phyloP scores from a whole-genome alignment of 2,113 vertebrate species.

The Chloroceryle aenea region DNA sequence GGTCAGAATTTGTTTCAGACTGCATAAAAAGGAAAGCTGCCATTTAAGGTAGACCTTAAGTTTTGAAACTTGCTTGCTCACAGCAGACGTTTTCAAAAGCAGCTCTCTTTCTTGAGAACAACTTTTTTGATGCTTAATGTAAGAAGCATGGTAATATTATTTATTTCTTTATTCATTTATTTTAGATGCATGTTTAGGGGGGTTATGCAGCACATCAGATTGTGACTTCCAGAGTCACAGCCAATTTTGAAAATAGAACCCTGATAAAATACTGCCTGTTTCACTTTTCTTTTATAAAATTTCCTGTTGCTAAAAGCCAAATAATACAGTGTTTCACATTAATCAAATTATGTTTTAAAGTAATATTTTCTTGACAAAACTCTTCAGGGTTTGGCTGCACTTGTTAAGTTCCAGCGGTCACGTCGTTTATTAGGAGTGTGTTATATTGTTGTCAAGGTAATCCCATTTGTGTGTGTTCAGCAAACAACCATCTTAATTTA shows the following conservation, averaged over 20 bases:
- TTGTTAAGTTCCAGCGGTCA: constrained; percentile 92
- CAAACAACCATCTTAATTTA: not conserved
- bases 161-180: not conserved
- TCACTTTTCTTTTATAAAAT: not conserved
- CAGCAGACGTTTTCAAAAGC: not conserved
- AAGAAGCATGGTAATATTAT: not conserved
- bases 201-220: not conserved
- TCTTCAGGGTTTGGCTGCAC: constrained; percentile 87
- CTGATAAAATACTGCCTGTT: not conserved
- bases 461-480: not conserved
- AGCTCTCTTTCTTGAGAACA: not conserved
- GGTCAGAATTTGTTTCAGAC: not conserved
- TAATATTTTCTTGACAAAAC: constrained; percentile 76
- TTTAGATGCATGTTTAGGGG: not conserved
- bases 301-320: not conserved
- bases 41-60: not conserved
- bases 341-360: not conserved
- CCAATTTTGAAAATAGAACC: not conserved
- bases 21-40: not conserved
- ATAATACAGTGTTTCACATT: not conserved
- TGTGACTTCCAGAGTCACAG: not conserved
- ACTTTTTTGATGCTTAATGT: not conserved
- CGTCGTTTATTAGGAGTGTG: constrained; percentile 92
- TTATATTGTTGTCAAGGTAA: constrained; percentile 98
- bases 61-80: not conserved